These are phyloP conservation scores for Ptilorrhoa leucosticta DNA, from an alignment of 2,113 vertebrate genomes.

Conservation along the genomic window DNA sequence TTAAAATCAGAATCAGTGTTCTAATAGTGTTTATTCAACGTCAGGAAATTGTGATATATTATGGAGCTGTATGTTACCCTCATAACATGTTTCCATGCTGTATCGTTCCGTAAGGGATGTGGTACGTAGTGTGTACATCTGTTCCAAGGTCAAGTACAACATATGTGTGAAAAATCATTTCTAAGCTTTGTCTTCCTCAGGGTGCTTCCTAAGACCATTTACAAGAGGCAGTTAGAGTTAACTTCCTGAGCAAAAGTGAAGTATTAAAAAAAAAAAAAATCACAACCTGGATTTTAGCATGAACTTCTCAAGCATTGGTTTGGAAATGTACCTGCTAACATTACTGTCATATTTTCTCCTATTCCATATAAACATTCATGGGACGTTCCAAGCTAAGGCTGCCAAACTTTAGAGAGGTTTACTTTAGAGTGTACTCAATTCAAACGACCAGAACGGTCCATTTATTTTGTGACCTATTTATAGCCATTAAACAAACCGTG, in stretches of 20 bases:
- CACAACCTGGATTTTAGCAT: not conserved
- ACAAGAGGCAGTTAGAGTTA: not conserved
- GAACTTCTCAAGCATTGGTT: not conserved
- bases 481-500: not conserved
- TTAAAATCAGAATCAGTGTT: not conserved
- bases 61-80: not conserved
- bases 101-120: not conserved
- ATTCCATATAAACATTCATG: not conserved
- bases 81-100: not conserved
- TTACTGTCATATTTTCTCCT: not conserved
- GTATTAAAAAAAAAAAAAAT: not conserved
- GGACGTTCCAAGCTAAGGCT: not conserved
- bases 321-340: not conserved
- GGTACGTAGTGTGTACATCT: not conserved
- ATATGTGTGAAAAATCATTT: not conserved
- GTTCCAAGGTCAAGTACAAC: not conserved
- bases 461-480: constrained; percentile 44
- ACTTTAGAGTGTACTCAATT: constrained; percentile 9
- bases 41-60: not conserved
- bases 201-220: not conserved
- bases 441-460: not conserved
- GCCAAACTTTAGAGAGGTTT: not conserved
- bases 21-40: not conserved
- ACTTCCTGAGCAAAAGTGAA: not conserved
- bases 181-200: not conserved